Conservation (phyloP, 2,797 vertebrate genomes). For the Myotis myotis region DNA sequence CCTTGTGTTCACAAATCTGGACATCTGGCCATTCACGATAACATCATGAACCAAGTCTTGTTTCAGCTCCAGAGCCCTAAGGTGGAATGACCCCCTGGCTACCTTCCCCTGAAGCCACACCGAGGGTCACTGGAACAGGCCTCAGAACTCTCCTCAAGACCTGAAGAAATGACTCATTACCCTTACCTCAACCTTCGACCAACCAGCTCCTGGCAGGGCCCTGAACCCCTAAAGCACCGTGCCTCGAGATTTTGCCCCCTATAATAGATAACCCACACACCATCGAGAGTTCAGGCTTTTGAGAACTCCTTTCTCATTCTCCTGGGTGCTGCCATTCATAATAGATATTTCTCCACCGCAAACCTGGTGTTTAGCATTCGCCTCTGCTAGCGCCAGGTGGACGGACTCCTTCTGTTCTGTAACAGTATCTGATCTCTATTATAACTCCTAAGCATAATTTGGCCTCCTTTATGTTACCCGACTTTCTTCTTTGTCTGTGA, state of each 20-base stretch:
- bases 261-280: not conserved
- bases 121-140: not conserved
- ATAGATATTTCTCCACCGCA: not conserved
- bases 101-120: not conserved
- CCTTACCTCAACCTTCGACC: not conserved
- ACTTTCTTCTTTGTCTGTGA: slow-evolving; percentile 25
- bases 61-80: not conserved
- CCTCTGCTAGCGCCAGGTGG: not conserved
- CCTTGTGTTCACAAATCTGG: not conserved
- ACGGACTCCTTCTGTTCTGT: not conserved
- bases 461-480: not conserved
- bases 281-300: not conserved
- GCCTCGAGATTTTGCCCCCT: not conserved
- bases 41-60: not conserved
- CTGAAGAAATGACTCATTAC: not conserved
- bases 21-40: not conserved
- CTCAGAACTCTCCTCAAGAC: not conserved
- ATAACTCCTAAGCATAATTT: not conserved
- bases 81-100: not conserved
- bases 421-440: not conserved
- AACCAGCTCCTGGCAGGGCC: not conserved
- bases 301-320: not conserved
- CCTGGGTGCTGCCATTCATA: not conserved
- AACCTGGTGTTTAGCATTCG: not conserved
- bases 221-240: not conserved